These are phyloP conservation scores for Phalacrocorax pelagicus DNA, from an alignment of 2,113 vertebrate species.

Conservation along the genomic window DNA sequence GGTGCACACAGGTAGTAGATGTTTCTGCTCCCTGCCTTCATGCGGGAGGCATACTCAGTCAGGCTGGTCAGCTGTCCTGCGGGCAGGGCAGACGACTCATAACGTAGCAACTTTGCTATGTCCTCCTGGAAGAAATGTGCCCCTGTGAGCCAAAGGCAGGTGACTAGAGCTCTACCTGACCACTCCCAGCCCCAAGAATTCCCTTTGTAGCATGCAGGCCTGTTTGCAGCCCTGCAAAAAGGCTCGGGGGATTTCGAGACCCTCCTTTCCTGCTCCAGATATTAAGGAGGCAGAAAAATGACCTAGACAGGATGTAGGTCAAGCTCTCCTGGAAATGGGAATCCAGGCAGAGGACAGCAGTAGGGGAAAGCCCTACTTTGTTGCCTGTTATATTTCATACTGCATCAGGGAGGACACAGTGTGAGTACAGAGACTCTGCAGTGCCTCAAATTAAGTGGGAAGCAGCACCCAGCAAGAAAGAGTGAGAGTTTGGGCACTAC, in stretches of 20 bases:
- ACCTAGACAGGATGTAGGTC: not conserved
- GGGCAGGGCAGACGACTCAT: slow-evolving; percentile 87
- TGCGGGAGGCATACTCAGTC: slow-evolving; percentile 85
- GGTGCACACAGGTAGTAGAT: slow-evolving; percentile 96
- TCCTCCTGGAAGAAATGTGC: slow-evolving; percentile 80
- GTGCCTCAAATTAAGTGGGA: not conserved
- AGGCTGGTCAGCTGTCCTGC: slow-evolving; percentile 88
- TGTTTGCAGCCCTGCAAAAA: not conserved
- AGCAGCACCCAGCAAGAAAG: not conserved
- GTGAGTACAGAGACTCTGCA: not conserved
- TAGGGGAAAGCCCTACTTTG: not conserved
- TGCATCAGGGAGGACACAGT: not conserved
- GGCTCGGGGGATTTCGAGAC: not conserved
- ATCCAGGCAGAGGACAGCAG: not conserved
- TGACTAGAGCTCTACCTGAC: rapidly evolving
- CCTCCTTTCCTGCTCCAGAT: not conserved
- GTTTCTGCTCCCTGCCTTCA: slow-evolving; percentile 90
- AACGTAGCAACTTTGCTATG: slow-evolving; percentile 90
- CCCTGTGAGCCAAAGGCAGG: not conserved
- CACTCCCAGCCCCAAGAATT: not conserved
- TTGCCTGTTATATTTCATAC: not conserved
- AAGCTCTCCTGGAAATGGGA: not conserved
- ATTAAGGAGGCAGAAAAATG: not conserved
- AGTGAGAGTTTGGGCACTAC: not conserved
- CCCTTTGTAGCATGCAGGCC: not conserved